Conservation (phyloP, 2,888 invertebrate genomes). For the Protodeltote pygarga region DNA sequence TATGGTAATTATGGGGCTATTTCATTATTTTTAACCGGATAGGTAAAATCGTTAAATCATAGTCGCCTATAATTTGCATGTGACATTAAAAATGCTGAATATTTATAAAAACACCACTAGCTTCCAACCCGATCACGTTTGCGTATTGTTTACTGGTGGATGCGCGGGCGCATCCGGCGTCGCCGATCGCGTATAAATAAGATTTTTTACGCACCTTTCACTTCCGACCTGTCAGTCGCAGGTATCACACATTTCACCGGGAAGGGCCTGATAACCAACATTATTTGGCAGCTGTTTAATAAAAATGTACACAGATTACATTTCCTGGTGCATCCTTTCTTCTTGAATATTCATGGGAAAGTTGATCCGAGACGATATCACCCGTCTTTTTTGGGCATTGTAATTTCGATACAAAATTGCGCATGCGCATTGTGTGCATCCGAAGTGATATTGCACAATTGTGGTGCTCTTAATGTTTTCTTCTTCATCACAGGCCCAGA, state of each 20-base stretch:
- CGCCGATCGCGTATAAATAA: slow-evolving; percentile 65
- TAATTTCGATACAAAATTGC: slow-evolving; percentile 11
- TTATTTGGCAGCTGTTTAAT: slow-evolving; percentile 67
- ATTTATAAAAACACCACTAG: slow-evolving; percentile 39
- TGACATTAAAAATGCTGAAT: slow-evolving; percentile 44
- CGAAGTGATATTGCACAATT: slow-evolving; percentile 12
- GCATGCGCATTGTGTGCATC: slow-evolving; percentile 8
- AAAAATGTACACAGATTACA: slow-evolving; percentile 58
- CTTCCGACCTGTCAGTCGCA: slow-evolving; percentile 75
- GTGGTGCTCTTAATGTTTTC: too few species aligned
- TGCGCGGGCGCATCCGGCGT: slow-evolving; percentile 62
- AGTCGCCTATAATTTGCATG: slow-evolving; percentile 5
- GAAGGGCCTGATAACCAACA: slow-evolving; percentile 62
- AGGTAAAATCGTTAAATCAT: too few species aligned
- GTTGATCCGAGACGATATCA: slow-evolving; percentile 32
- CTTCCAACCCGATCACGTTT: slow-evolving; percentile 57
- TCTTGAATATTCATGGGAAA: slow-evolving; percentile 66
- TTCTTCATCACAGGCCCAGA: too few species aligned
- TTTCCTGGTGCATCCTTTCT: slow-evolving; percentile 65
- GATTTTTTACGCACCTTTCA: slow-evolving; percentile 80
- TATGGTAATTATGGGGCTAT: background rate
- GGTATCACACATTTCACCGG: slow-evolving; percentile 67
- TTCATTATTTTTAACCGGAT: too few species aligned
- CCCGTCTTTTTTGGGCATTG: slow-evolving; percentile 13
- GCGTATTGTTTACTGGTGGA: slow-evolving; percentile 61